Evolutionary conservation across 2,888 invertebrate genomes (phyloP), one percentile per base, ranked within the genome.

Genomic region (Argyresthia goedartella): DNA sequence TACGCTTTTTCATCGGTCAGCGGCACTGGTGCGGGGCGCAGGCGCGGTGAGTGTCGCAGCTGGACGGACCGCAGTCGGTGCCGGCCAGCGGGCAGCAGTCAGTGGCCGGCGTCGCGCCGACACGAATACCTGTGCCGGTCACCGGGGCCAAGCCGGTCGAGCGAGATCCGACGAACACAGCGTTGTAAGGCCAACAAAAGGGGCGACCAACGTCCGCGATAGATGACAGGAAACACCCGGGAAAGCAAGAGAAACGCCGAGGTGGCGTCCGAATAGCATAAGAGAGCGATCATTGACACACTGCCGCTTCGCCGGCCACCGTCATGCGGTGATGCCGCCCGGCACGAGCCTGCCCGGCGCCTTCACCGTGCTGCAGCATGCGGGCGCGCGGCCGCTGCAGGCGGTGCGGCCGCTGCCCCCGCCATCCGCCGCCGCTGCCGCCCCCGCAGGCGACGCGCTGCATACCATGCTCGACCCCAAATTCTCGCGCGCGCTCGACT

Each of bases 401-500:
- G 55, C 49, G 57, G 56, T 48, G 48, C 54, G 56, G 43, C 50
- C 48, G 16, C 55, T 54, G 14, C 48, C 58, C 53, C 59, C 54
- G 59, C 44, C 54, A 48, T n/a, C n/a, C n/a, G 46, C 56, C 43
- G 47, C 50, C 2, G 8, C 8, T 1, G 11, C 56, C 58, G 42
- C 57, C 59, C 42, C 53, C 51, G 51, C 61, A 8, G 8, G 6
- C 14, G 43, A 6, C 6, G 10, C 54, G 51, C 66, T 60, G 25
- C 69, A 69, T 56, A 69, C 77, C 34, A 73, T 79, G 49, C 67
- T 82, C 54, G 82, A 85, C 56, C 79, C 82, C 15, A 88, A 90
- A 61, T 93, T 93, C 71, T 91, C 91, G 55, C 90, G 91, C 62
- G 91, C 91, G 52, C 84, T 94, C 55, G 93, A 93, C 69, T 90